A percentile compares a stretch with the other conserved stretches of the same genome.
Conservation (phyloP, 2,797 vertebrate species). For the Schizopygopsis malacanthus region DNA sequence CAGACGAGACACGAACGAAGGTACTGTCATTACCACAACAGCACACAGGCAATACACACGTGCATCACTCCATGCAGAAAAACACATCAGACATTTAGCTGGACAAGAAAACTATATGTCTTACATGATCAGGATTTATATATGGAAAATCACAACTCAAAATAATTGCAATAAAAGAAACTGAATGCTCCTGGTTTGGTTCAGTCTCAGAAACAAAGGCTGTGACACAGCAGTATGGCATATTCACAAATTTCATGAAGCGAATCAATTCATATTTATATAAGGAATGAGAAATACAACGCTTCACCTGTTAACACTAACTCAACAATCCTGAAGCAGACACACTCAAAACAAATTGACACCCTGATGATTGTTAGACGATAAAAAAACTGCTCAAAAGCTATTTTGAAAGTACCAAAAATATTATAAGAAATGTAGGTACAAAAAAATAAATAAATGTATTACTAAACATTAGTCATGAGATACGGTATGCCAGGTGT, state of each 20-base stretch:
- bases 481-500: neutral
- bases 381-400: neutral
- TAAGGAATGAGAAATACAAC: neutral
- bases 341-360: neutral
- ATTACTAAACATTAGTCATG: neutral
- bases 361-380: neutral
- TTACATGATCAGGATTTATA: neutral
- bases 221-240: neutral
- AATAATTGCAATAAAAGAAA: neutral
- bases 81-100: neutral
- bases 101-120: neutral
- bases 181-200: neutral
- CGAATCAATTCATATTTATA: neutral
- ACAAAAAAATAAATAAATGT: neutral
- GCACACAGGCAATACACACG: neutral
- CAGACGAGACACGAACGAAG: constrained; percentile 22
- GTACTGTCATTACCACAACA: constrained; percentile 24
- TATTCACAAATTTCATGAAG: neutral
- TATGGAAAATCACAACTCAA: neutral
- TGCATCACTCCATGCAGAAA: neutral
- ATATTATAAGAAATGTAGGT: neutral
- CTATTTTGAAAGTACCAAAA: neutral
- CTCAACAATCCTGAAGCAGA: neutral
- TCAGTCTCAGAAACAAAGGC: neutral
- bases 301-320: neutral